phyloP scores from a whole-genome alignment of 2,888 invertebrate genomes.

The Dasysyrphus albostriatus region DNA sequence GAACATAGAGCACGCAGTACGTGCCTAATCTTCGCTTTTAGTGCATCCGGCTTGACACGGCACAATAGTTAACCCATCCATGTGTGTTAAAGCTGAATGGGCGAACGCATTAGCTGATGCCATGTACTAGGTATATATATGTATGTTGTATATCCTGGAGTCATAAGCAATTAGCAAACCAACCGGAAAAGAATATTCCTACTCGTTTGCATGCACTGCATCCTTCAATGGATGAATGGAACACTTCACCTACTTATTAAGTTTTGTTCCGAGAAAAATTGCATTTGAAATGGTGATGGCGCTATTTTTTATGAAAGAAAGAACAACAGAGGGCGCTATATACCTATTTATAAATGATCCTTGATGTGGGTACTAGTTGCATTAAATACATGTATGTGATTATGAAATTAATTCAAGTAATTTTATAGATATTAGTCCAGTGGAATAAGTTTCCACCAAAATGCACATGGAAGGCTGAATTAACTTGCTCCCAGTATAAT shows the following conservation, averaged over 20 bases:
- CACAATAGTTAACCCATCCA: conserved; percentile 62
- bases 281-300: conserved; percentile 45
- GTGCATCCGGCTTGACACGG: conserved; percentile 71
- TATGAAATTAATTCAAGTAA: not conserved
- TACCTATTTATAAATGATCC: not conserved
- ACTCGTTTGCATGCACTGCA: conserved; percentile 51
- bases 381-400: not conserved
- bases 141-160: conserved; percentile 49
- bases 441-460: not conserved
- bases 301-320: not conserved
- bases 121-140: conserved; percentile 24
- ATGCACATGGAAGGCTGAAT: not conserved
- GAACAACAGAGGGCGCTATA: conserved; percentile 1
- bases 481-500: not conserved
- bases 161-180: conserved; percentile 74
- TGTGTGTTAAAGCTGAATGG: conserved; percentile 41
- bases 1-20: conserved; percentile 40
- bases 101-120: conserved; percentile 39
- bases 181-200: conserved; percentile 72
- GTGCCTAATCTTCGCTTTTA: conserved; percentile 69
- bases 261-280: conserved; percentile 57
- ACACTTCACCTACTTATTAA: conserved; percentile 67
- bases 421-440: not conserved
- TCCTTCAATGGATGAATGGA: conserved; percentile 56
- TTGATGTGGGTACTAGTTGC: not conserved